Conservation (phyloP, 2,113 vertebrate species). For the Gallinago media region DNA sequence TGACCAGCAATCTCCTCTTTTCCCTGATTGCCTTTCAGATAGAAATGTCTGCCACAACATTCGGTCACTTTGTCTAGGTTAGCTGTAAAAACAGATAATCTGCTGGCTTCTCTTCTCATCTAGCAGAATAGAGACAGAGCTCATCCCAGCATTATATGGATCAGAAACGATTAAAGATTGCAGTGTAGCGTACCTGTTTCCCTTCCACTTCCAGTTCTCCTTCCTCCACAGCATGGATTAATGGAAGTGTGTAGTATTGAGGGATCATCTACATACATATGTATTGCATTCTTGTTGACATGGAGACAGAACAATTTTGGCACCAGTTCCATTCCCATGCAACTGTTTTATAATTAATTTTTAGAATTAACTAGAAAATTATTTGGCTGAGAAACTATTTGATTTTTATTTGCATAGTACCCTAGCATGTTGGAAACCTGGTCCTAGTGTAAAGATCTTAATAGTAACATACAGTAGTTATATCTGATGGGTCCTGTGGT, state of each 20-base stretch:
- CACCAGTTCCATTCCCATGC: background rate
- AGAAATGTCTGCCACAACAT: background rate
- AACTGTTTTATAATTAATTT: background rate
- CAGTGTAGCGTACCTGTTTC: fast-evolving
- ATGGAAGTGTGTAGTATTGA: background rate
- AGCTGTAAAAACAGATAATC: background rate
- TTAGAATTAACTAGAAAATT: background rate
- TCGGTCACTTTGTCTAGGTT: background rate
- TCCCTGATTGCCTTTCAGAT: background rate
- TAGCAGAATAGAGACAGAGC: background rate
- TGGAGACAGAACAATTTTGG: background rate
- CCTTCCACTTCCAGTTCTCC: background rate
- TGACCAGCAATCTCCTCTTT: background rate
- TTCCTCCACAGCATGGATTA: background rate
- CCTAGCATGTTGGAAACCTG: background rate
- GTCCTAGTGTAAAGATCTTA: background rate
- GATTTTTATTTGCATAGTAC: background rate
- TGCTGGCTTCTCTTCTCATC: background rate
- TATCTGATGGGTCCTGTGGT: background rate
- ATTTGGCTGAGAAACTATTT: background rate
- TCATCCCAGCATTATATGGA: background rate
- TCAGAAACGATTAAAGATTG: background rate
- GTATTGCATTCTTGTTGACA: background rate
- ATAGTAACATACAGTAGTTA: background rate
- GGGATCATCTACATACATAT: background rate